These are phyloP conservation scores for Rhagologus leucostigma DNA, from an alignment of 2,113 vertebrate genomes.

Conservation along the genomic window DNA sequence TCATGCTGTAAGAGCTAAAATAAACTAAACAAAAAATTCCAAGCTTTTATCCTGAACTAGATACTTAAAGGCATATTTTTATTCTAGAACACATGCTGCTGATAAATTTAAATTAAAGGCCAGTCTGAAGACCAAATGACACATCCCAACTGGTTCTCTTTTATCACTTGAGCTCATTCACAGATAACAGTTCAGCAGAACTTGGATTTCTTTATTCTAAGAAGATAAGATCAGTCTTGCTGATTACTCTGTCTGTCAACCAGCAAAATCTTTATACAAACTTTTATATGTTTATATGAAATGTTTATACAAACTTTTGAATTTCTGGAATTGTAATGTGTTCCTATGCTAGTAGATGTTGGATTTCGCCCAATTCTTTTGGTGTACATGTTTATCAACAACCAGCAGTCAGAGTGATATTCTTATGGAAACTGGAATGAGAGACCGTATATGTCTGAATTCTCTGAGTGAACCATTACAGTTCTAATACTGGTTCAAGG, in stretches of 20 bases:
- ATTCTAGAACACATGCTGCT: neutral
- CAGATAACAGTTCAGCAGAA: neutral
- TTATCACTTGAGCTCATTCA: accelerated
- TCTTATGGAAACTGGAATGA: neutral
- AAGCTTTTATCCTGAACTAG: neutral
- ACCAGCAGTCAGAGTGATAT: neutral
- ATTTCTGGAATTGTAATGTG: neutral
- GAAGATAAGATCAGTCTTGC: neutral
- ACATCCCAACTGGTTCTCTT: neutral
- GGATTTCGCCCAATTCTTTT: neutral
- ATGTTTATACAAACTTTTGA: neutral
- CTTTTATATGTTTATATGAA: no score
- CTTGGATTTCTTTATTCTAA: neutral
- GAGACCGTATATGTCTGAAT: neutral
- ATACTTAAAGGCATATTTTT: neutral
- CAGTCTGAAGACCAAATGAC: neutral
- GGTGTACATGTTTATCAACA: neutral
- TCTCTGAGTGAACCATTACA: neutral
- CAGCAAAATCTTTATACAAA: neutral
- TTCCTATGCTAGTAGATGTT: neutral
- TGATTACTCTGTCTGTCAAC: neutral
- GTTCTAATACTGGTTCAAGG: neutral
- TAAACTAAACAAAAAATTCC: neutral
- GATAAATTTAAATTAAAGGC: neutral
- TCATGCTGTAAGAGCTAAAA: neutral